Percentiles rank a stretch among this genome's conserved stretches.
phyloP scores from a whole-genome alignment of 2,797 vertebrate genomes.

The Pogoniulus pusillus region DNA sequence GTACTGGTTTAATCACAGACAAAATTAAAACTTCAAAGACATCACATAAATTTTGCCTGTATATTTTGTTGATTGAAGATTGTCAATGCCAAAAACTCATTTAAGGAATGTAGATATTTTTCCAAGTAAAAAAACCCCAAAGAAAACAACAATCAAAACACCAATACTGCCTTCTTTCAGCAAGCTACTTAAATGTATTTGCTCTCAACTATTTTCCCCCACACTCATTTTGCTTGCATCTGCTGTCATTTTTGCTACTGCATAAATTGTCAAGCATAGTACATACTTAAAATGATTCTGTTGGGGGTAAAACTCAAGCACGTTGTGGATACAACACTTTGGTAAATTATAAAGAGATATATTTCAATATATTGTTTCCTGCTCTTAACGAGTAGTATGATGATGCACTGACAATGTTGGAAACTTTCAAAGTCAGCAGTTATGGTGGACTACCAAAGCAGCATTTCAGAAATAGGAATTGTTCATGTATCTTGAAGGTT shows the following conservation, averaged over 20 bases:
- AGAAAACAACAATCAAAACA: background rate
- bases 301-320: background rate
- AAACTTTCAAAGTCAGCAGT: background rate
- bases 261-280: background rate
- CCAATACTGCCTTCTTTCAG: background rate
- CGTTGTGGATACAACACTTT: background rate
- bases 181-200: background rate
- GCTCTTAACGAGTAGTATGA: background rate
- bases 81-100: background rate
- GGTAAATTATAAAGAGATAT: background rate
- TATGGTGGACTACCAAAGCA: background rate
- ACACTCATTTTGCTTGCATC: background rate
- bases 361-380: background rate
- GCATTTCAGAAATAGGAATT: background rate
- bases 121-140: background rate
- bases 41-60: background rate
- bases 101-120: background rate
- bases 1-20: background rate
- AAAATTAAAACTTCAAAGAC: background rate
- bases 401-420: background rate
- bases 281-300: background rate
- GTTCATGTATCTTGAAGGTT: background rate
- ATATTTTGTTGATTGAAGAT: background rate
- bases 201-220: background rate
- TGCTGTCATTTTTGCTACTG: background rate